phyloP scores from a whole-genome alignment of 2,113 vertebrate genomes.

The Cinclus mexicanus region DNA sequence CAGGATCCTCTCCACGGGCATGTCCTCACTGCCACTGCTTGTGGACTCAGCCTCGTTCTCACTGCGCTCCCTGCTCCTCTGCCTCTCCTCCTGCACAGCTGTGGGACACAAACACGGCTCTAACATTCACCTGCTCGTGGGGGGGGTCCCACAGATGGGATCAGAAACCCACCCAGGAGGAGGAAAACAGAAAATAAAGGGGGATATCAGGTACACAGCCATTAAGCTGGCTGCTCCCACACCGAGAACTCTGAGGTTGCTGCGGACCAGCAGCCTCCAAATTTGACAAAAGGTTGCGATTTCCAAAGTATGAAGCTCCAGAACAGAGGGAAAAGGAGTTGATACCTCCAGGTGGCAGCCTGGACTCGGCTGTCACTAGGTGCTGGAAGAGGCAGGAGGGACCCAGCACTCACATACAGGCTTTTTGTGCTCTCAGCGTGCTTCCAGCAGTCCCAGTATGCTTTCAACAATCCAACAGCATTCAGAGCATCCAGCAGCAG shows the following conservation, averaged over 20 bases:
- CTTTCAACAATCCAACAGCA: neutral
- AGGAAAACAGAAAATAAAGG: neutral
- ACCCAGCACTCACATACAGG: neutral
- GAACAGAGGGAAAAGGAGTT: neutral
- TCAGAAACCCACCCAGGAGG: neutral
- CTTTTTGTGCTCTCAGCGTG: rapidly evolving
- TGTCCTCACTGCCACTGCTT: conserved; percentile 84
- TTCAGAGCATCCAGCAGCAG: neutral
- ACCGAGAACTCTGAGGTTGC: neutral
- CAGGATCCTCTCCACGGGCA: conserved; percentile 96
- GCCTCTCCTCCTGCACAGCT: conserved; percentile 96
- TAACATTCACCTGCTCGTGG: neutral
- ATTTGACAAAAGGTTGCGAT: neutral
- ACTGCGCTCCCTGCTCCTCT: conserved; percentile 88
- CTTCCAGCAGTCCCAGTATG: neutral
- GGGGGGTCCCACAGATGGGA: neutral
- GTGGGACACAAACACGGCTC: neutral
- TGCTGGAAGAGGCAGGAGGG: neutral
- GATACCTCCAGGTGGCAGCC: conserved; percentile 25
- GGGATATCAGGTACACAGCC: neutral
- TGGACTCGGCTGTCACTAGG: neutral
- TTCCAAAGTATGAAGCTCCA: neutral
- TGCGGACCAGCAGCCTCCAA: neutral
- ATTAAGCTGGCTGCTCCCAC: neutral
- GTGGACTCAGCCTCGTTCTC: conserved; percentile 87